Conservation (phyloP, 1,140 invertebrate species). For the Drosophila pachea region DNA sequence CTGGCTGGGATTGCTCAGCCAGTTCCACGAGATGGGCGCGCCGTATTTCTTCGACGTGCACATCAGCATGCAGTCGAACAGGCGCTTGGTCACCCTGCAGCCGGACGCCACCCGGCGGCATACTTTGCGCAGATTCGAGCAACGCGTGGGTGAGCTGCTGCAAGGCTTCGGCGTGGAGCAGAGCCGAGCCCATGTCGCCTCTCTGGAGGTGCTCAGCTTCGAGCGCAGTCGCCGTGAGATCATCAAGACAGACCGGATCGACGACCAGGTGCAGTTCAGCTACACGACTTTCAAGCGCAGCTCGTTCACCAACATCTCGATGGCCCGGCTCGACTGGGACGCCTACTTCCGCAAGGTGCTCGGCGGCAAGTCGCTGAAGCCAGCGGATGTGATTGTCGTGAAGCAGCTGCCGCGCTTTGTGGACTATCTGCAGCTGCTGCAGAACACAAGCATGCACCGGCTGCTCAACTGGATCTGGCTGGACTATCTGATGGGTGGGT, state of each 20-base stretch:
- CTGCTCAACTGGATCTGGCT: constrained; percentile 75
- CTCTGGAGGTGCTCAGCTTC: constrained; percentile 67
- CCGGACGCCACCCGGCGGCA: constrained; percentile 55
- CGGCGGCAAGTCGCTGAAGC: constrained; percentile 58
- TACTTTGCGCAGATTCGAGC: constrained; percentile 67
- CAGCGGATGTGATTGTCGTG: constrained; percentile 57
- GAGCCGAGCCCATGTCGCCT: constrained; percentile 60
- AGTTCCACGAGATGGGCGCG: constrained; percentile 67
- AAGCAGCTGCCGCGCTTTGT: constrained; percentile 59
- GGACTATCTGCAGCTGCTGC: constrained; percentile 56
- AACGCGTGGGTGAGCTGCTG: constrained; percentile 61
- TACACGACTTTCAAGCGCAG: constrained; percentile 65
- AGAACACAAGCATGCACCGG: constrained; percentile 62
- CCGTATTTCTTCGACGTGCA: constrained; percentile 61
- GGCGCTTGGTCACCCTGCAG: constrained; percentile 52
- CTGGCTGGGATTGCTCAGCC: constrained; percentile 56
- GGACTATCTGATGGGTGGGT: constrained; percentile 72
- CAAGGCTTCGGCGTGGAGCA: constrained; percentile 59
- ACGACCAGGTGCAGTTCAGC: constrained; percentile 63
- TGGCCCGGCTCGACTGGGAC: constrained; percentile 62
- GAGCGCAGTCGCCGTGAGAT: constrained; percentile 69
- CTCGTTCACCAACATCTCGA: constrained; percentile 47
- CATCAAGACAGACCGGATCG: constrained; percentile 49
- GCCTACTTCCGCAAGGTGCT: constrained; percentile 59
- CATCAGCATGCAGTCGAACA: constrained; percentile 68